Base-by-base conservation (phyloP, 2,113 vertebrate species). In the Dicrurus megarhynchus region DNA sequence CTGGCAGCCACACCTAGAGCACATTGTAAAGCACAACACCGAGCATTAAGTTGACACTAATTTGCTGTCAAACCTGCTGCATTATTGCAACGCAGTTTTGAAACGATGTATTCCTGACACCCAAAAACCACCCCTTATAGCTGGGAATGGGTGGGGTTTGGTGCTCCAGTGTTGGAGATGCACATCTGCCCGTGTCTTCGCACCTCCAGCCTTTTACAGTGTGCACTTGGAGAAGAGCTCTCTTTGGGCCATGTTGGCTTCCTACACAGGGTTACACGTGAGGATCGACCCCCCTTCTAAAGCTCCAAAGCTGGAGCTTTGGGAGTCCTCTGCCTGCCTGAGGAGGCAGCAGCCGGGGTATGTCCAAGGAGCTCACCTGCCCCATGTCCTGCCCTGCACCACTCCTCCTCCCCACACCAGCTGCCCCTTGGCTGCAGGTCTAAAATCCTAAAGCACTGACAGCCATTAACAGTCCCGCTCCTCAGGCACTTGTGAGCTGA, bases 61-160 rank as follows among this genome's bases (percentile, higher is more conserved):
- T 19, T 42, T 46, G 35, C 67, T 37, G 44, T 42, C 53, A 55
- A 4, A 64, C 2, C 2, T 55, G 44, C 52, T 21, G 41, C 33
- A 7, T 35, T 28, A 59, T 4, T 52, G 50, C 55, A 60, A 9
- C 7, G 33, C 32, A 3, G 37, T 24, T 84, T 81, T 80, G 46
- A 65, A 87, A 67, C 0, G 0, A 53, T 0, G 0, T 22, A 17
- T 46, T 64, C 33, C 13, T 0, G 2, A n/a, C 27, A 44, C 32
- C 11, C 16, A 39, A 27, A 17, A 42, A 57, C 21, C 23, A 35
- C 5, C 30, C 24, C 14, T 65, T 56, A 17, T 0, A 37, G 76
- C 44, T 69, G n/a, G 61, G 17, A 60, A 56, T 1, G 7, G 47
- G 49, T 13, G 14, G 2, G 3, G 3, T 65, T 61, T 35, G 41